Percentiles rank a stretch among this genome's conserved stretches.
Evolutionary conservation across 2,888 invertebrate species (phyloP).

Genomic region (Heliconius hortense): DNA sequence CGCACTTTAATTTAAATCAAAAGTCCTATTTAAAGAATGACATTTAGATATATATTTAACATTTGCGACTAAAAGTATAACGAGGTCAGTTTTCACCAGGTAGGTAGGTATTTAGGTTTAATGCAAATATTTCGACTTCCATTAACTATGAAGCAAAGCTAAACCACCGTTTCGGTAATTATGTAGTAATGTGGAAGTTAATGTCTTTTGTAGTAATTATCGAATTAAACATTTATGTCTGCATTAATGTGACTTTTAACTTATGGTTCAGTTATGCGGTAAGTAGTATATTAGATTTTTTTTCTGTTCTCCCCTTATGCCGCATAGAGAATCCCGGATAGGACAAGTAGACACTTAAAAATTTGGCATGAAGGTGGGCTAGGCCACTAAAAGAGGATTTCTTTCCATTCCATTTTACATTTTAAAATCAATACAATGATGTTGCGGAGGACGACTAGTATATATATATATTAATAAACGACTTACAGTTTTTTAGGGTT

Average conservation of each 20-base stretch:
- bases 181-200: neutral
- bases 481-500: too few relatives aligned
- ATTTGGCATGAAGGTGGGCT: too few relatives aligned
- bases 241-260: neutral
- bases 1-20: too few relatives aligned
- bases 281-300: neutral
- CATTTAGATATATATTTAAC: neutral
- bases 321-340: too few relatives aligned
- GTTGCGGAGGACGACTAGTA: too few relatives aligned
- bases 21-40: neutral
- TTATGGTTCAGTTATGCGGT: neutral
- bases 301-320: neutral
- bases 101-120: slow-evolving; percentile 19
- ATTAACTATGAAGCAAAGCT: slow-evolving; percentile 8
- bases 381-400: too few relatives aligned
- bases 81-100: slow-evolving; percentile 8
- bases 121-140: slow-evolving; percentile 11
- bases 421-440: too few relatives aligned
- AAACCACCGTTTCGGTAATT: neutral
- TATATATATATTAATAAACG: too few relatives aligned
- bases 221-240: neutral
- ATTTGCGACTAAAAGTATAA: slow-evolving; percentile 2
- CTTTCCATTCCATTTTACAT: too few relatives aligned
- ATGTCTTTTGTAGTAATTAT: neutral
- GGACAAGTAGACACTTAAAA: too few relatives aligned